Base-by-base conservation (phyloP, 2,113 vertebrate species). In the Leptodactylus fuscus region DNA sequence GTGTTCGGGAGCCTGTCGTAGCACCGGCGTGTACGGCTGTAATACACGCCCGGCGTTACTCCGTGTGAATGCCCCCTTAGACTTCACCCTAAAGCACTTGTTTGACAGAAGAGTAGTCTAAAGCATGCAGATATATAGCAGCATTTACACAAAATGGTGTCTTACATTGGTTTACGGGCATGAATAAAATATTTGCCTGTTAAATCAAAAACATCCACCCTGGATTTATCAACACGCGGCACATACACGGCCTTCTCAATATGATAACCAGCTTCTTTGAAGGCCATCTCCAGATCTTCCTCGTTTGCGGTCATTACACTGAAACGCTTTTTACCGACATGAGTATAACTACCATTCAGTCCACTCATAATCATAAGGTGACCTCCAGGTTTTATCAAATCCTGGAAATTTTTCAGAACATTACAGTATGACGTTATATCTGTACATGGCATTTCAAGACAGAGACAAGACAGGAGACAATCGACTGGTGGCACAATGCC, bases 131-230 rank as follows among this genome's bases (percentile, higher is more conserved):
- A 44, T n/a, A 55, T n/a, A n/a, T 55, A 7, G 4, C 6, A 20
- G 49, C 6, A 51, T 18, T 51, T 20, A 4, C 49, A 51, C 18
- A 4, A 51, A 18, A 51, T 51, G 15, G 2, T 51, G 49, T 0
- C 9, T 36, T 78, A 55, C 18, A 36, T 12, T 44, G 55, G 55
- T 80, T 62, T 80, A 9, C 36, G 53, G 9, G 78, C 78, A 9
- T 46, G 22, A n/a, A 80, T 58, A 80, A 9, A 80, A 38, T 80
- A 80, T 3, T 44, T 2, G 24, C 73, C 81, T 80, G 86, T 90
- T 89, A 36, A 62, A 1, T 22, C 81, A 88, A 34, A 91, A 88
- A 80, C 16, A 8, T 80, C 36, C 13, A 65, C 2, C 12, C 5
- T 44, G 44, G 78, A 85, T 16, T 0, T 88, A 87, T 0, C 32